Percentiles rank a stretch among this genome's conserved stretches.
phyloP scores from a whole-genome alignment of 1,140 invertebrate genomes.

The Aphelenchoides besseyi region DNA sequence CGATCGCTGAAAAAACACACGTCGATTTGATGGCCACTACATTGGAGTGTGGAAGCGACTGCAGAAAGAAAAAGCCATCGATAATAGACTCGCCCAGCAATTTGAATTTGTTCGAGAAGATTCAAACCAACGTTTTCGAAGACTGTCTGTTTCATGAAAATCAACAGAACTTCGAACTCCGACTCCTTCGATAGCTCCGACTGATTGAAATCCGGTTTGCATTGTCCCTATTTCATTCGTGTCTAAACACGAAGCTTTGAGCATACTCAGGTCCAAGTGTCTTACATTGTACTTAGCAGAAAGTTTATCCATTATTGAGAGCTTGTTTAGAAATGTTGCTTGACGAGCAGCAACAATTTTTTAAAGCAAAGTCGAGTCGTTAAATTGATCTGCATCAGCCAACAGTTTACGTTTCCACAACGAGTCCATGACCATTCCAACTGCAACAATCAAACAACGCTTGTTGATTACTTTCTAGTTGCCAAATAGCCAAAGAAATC shows the following conservation, averaged over 20 bases:
- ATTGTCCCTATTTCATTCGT: background rate
- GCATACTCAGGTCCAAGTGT: no score
- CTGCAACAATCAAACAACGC: no score
- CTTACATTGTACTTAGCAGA: background rate
- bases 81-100: background rate
- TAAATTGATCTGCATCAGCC: background rate
- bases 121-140: slow-evolving; percentile 1
- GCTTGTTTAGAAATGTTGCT: slow-evolving; percentile 8
- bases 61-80: background rate
- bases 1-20: background rate
- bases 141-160: background rate
- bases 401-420: background rate
- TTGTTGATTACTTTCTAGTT: no score
- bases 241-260: background rate
- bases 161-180: slow-evolving; percentile 8
- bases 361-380: background rate
- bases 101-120: background rate
- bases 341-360: background rate
- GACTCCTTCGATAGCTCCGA: background rate
- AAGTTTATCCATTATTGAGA: background rate
- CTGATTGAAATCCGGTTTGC: background rate
- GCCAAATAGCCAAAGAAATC: no score
- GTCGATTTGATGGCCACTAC: background rate
- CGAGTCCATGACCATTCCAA: background rate
- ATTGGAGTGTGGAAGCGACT: background rate